Evolutionary conservation across 1,140 invertebrate genomes (phyloP), one percentile per base, ranked within the genome.

Genomic region (Lepidostoma basale): DNA sequence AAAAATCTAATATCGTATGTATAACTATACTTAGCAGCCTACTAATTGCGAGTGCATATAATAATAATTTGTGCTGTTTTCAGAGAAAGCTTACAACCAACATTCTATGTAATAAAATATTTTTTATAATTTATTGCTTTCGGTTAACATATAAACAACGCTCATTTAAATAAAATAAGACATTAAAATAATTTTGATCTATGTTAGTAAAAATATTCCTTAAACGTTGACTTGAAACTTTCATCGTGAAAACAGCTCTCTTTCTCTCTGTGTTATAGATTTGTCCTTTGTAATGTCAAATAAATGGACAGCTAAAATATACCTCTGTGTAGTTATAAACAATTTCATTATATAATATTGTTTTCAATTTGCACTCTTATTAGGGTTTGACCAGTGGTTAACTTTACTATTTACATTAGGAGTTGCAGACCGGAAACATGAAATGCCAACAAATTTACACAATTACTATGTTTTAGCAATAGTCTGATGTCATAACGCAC

Each of bases 221-320:
- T 14, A 59, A 22, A 66, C 60, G 58, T 72, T 69, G 70, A 68
- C 12, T 40, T 33, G 36, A 62, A 72, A 67, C 70, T 72, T 72
- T 68, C 70, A 72, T 72, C 70, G 8, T 67, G 67, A 72, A 66
- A 56, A 65, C 70, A 72, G 70, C 49, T 54, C 16, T 65, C 40
- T 72, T 42, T 54, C 16, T 65, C 40, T 72, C 42, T 72, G 66
- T 72, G 66, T 68, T 69, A 72, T 72, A 72, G 70, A 72, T 72
- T 68, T 72, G 65, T 72, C 62, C 62, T 72, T 68, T 72, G 64
- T 67, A 67, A 44, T 58, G 23, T 45, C 39, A 39, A 59, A 36
- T 59, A 47, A 67, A 62, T 18, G 2, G 44, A 68, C 28, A 40
- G 58, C 47, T 68, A 68, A 68, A 68, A 68, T 68, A 58, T 68